Conservation (phyloP, 2,113 vertebrate genomes). For the Marcusenius ussheri region DNA sequence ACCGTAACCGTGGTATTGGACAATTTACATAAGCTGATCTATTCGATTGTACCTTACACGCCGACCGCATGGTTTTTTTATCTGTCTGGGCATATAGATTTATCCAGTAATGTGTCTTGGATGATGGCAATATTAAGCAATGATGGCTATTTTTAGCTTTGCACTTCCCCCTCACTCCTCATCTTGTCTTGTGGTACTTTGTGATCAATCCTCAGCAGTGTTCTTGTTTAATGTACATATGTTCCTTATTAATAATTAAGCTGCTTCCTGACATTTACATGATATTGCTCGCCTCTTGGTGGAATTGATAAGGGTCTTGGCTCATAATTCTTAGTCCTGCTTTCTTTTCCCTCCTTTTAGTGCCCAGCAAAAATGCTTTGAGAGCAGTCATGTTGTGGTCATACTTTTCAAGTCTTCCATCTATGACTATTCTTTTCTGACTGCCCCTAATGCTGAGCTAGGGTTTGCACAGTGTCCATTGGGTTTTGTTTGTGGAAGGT, state of each 20-base stretch:
- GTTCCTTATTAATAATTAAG: conserved; percentile 12
- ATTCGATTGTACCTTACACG: not conserved
- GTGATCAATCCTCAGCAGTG: not conserved
- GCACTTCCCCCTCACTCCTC: not conserved
- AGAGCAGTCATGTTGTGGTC: not conserved
- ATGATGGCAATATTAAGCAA: not conserved
- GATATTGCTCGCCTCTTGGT: not conserved
- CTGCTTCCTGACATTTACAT: not conserved
- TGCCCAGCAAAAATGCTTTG: not conserved
- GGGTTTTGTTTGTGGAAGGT: not conserved
- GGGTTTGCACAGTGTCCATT: not conserved
- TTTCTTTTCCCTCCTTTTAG: not conserved
- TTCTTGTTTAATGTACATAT: not conserved
- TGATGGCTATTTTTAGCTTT: not conserved
- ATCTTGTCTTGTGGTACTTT: not conserved
- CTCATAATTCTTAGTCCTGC: not conserved
- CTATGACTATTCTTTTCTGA: not conserved
- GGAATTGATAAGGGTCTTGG: not conserved
- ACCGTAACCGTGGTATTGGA: not conserved
- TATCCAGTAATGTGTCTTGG: not conserved
- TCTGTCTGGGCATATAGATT: not conserved
- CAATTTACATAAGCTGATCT: not conserved
- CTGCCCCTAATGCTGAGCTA: not conserved
- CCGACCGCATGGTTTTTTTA: not conserved
- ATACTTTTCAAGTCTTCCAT: not conserved